Percentiles rank a stretch among this genome's conserved stretches.
Conservation (phyloP, 2,888 invertebrate genomes). For the Lepas anatifera region DNA sequence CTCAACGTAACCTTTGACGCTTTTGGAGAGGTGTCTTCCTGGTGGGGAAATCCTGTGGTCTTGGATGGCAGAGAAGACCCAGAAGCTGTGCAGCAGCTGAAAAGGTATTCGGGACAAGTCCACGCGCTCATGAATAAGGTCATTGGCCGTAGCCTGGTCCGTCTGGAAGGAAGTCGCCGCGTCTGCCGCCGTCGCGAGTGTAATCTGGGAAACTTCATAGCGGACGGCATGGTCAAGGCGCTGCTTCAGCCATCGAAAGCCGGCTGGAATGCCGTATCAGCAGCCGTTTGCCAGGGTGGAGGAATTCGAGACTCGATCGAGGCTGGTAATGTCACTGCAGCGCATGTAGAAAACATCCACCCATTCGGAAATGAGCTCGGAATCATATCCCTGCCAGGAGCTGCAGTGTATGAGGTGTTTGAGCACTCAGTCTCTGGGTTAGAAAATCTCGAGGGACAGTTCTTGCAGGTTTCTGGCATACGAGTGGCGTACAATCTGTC, state of each 20-base stretch:
- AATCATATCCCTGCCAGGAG: background rate
- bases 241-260: too few relatives aligned
- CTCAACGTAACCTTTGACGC: background rate
- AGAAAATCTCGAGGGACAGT: background rate
- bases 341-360: background rate
- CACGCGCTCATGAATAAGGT: too few relatives aligned
- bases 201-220: too few relatives aligned
- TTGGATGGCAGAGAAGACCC: too few relatives aligned
- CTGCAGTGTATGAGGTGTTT: background rate
- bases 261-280: background rate
- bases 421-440: background rate
- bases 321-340: background rate
- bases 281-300: background rate
- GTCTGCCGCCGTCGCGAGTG: too few relatives aligned
- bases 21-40: background rate
- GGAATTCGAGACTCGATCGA: background rate
- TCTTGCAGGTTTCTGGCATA: background rate
- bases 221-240: too few relatives aligned
- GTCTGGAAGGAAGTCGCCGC: too few relatives aligned
- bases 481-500: too few relatives aligned
- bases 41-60: too few relatives aligned
- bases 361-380: background rate
- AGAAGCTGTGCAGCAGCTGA: too few relatives aligned
- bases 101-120: too few relatives aligned
- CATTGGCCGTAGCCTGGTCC: too few relatives aligned